These are phyloP conservation scores for Sisor rabdophorus DNA, from an alignment of 2,113 vertebrate species.

Conservation along the genomic window DNA sequence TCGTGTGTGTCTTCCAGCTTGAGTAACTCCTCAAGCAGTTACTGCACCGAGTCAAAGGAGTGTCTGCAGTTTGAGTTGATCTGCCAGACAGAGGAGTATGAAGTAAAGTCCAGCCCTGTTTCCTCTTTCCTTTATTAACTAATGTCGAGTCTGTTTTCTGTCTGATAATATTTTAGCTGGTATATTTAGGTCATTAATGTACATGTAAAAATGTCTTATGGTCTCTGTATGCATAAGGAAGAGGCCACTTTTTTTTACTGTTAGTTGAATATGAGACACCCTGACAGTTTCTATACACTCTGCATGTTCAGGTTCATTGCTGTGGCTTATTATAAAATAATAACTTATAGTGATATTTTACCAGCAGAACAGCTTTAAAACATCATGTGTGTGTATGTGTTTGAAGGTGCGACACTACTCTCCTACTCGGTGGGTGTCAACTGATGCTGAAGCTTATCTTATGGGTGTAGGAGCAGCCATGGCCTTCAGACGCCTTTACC, in stretches of 20 bases:
- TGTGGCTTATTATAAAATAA: neutral
- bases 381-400: constrained; percentile 18
- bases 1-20: constrained; percentile 48
- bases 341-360: neutral
- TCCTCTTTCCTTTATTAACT: neutral
- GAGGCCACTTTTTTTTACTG: neutral
- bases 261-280: no score
- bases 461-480: constrained; percentile 72
- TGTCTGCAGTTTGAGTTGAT: constrained; percentile 69
- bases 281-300: no score
- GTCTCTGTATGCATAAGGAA: neutral
- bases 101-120: constrained; percentile 52
- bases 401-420: constrained; percentile 71
- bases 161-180: neutral
- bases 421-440: constrained; percentile 71
- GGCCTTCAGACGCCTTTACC: constrained; percentile 74
- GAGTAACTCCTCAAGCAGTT: constrained; percentile 62
- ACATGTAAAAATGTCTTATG: no score
- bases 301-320: no score
- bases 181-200: neutral
- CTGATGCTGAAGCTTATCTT: constrained; percentile 70
- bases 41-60: constrained; percentile 69
- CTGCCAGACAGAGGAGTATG: constrained; percentile 71
- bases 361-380: neutral
- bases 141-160: neutral